Evolutionary conservation across 2,888 invertebrate species (phyloP).

Genomic region (Mimachlamys varia): DNA sequence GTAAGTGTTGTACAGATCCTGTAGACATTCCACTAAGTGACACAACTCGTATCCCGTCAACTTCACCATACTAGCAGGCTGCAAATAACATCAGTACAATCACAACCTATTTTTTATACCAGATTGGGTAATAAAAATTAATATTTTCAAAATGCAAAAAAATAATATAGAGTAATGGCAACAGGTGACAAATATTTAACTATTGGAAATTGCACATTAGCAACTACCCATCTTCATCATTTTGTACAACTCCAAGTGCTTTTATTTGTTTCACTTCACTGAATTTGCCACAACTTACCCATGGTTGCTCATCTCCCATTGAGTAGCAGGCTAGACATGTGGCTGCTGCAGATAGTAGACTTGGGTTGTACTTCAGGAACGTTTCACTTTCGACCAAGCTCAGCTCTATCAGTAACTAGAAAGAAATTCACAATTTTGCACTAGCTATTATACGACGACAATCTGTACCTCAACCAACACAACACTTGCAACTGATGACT

Average conservation of each 20-base stretch:
- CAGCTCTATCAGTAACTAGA: slow-evolving; percentile 90
- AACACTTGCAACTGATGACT: too few species aligned
- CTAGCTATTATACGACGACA: too few species aligned
- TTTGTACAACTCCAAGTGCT: too few species aligned
- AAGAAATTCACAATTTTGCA: slow-evolving; percentile 43
- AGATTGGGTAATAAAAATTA: too few species aligned
- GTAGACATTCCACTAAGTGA: slow-evolving; percentile 87
- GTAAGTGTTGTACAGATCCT: slow-evolving; percentile 88
- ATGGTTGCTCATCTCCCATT: slow-evolving; percentile 79
- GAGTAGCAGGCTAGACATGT: slow-evolving; percentile 92
- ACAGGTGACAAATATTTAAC: too few species aligned
- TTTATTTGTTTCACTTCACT: too few species aligned
- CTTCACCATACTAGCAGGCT: slow-evolving; percentile 83
- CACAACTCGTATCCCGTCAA: slow-evolving; percentile 87
- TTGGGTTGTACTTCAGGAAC: slow-evolving; percentile 91
- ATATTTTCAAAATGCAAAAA: too few species aligned
- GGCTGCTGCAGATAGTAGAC: slow-evolving; percentile 91
- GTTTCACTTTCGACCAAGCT: slow-evolving; percentile 93
- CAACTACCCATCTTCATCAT: too few species aligned
- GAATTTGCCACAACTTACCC: slow-evolving; percentile 69
- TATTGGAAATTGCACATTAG: too few species aligned
- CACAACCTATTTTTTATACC: neutral
- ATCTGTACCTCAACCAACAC: too few species aligned
- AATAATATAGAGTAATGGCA: too few species aligned
- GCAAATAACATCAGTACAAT: slow-evolving; percentile 48